phyloP scores from a whole-genome alignment of 2,797 vertebrate species.

The Eulemur mongoz region DNA sequence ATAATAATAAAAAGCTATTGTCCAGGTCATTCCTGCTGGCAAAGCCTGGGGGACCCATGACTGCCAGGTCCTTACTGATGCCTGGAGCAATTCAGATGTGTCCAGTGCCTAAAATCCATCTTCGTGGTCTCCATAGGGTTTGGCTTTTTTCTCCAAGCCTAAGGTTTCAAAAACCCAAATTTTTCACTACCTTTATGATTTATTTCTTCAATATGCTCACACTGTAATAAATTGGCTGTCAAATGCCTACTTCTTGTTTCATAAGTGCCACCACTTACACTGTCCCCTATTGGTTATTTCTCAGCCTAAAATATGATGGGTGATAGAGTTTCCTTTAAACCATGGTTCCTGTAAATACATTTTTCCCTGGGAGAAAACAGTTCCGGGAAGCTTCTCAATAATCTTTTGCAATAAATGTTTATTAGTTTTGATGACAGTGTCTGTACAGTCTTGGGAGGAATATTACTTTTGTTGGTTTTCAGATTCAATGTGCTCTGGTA shows the following conservation, averaged over 20 bases:
- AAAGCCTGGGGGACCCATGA: background rate
- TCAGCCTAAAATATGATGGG: slow-evolving; percentile 2
- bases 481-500: background rate
- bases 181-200: background rate
- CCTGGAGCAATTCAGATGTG: background rate
- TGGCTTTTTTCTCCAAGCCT: background rate
- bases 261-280: slow-evolving; percentile 54
- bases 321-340: background rate
- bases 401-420: slow-evolving; percentile 69
- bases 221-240: slow-evolving; percentile 33
- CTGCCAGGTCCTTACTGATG: background rate
- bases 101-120: background rate
- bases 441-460: background rate
- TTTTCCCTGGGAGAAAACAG: slow-evolving; percentile 46
- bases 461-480: slow-evolving; percentile 47
- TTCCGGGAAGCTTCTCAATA: slow-evolving; percentile 55
- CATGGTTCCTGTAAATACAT: slow-evolving; percentile 35
- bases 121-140: background rate
- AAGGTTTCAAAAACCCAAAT: slow-evolving; percentile 50
- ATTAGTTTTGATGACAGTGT: slow-evolving; percentile 7
- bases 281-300: slow-evolving; percentile 22
- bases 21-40: background rate
- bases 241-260: slow-evolving; percentile 37
- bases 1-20: background rate
- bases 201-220: slow-evolving; percentile 59